These are phyloP conservation scores for Petrocephalus zakoni DNA, from an alignment of 2,113 vertebrate species.

Conservation along the genomic window DNA sequence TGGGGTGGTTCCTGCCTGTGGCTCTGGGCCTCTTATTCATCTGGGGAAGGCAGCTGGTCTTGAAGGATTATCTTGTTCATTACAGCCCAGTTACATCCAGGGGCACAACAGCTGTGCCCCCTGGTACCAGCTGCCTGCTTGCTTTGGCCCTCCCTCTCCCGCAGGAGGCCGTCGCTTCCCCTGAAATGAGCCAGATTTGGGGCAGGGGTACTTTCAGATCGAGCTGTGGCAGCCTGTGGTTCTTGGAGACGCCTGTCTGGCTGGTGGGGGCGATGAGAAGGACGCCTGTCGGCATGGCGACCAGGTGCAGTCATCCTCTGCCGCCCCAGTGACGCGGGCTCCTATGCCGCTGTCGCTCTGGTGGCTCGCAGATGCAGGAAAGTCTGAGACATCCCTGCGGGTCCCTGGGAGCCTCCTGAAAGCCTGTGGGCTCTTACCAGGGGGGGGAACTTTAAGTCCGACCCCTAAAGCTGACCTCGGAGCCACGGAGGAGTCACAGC, in stretches of 20 bases:
- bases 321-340: neutral
- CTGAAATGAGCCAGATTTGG: neutral
- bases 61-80: neutral
- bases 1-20: neutral
- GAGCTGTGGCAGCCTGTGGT: neutral
- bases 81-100: neutral
- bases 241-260: neutral
- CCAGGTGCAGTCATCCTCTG: neutral
- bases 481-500: neutral
- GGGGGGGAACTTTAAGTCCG: neutral
- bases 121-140: neutral
- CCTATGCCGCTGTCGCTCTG: neutral
- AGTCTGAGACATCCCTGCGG: neutral
- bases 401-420: neutral
- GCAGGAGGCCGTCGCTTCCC: neutral
- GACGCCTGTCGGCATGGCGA: neutral
- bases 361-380: neutral
- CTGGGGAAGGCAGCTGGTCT: neutral
- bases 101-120: neutral
- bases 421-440: neutral
- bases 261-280: neutral
- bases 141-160: neutral
- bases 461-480: neutral
- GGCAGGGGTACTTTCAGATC: neutral
- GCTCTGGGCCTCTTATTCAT: neutral